A percentile compares a stretch with the other conserved stretches of the same genome.
Evolutionary conservation across 2,888 invertebrate genomes (phyloP).

Genomic region (Thelaira solivaga): DNA sequence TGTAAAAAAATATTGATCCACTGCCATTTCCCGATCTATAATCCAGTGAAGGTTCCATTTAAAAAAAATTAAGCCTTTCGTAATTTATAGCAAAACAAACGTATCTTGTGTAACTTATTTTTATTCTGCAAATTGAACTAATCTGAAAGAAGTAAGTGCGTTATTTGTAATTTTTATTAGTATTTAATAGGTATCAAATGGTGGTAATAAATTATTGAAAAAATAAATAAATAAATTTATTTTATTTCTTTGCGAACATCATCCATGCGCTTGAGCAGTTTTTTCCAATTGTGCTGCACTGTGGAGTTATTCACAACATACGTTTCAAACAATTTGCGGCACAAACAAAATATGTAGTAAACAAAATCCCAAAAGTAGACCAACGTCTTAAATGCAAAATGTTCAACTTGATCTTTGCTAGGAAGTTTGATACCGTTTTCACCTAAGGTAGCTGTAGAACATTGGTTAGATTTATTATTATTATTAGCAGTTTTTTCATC

Average conservation of each 20-base stretch:
- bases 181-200: background rate
- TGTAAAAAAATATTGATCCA: too few relatives aligned
- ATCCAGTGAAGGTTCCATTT: too few relatives aligned
- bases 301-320: conserved; percentile 55
- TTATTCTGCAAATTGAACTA: too few relatives aligned
- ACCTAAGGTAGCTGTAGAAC: conserved; percentile 20
- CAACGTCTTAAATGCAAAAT: conserved; percentile 70
- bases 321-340: conserved; percentile 54
- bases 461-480: conserved; percentile 6
- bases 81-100: too few relatives aligned
- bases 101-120: too few relatives aligned
- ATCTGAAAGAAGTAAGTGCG: too few relatives aligned
- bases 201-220: background rate
- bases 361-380: conserved; percentile 71
- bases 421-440: conserved; percentile 58
- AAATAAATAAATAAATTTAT: conserved; percentile 1
- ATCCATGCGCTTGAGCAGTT: conserved; percentile 47
- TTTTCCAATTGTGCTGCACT: conserved; percentile 60
- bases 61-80: too few relatives aligned
- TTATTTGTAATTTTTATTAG: too few relatives aligned
- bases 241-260: conserved; percentile 45
- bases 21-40: too few relatives aligned
- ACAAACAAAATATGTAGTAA: conserved; percentile 64
- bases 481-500: conserved; percentile 6
- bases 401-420: conserved; percentile 70